Percentiles rank a stretch among this genome's conserved stretches.
phyloP scores from a whole-genome alignment of 2,888 invertebrate genomes.

The Spilosoma lubricipeda region DNA sequence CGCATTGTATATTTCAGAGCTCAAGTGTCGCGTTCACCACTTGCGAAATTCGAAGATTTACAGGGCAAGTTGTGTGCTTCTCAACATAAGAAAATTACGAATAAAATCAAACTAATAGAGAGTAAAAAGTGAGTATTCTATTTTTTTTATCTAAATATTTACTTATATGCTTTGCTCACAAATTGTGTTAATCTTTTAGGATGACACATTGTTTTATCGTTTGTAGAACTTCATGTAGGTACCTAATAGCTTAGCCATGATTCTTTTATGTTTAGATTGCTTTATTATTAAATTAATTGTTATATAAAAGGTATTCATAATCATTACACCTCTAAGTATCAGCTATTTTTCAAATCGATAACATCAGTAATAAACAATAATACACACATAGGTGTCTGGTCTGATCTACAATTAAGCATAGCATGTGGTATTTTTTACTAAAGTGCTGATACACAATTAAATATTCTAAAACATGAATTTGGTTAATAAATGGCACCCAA shows the following conservation, averaged over 20 bases:
- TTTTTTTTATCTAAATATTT: not conserved
- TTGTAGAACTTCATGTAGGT: not conserved
- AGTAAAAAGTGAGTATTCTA: slow-evolving; percentile 69
- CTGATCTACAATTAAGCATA: not conserved
- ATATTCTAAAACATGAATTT: not conserved
- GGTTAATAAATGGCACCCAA: no score
- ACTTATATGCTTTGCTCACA: not conserved
- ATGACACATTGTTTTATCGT: not conserved
- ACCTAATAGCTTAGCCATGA: no score
- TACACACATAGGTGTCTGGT: not conserved
- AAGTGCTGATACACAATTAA: not conserved
- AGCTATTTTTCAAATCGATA: not conserved
- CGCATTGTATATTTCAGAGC: slow-evolving; percentile 66
- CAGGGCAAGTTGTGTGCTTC: slow-evolving; percentile 74
- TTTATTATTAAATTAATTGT: not conserved
- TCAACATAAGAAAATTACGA: slow-evolving; percentile 75
- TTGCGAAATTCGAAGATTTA: slow-evolving; percentile 76
- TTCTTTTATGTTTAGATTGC: no score
- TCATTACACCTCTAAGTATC: not conserved
- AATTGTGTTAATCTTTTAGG: not conserved
- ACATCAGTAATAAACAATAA: not conserved
- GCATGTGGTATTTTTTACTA: not conserved
- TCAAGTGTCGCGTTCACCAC: slow-evolving; percentile 71
- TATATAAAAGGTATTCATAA: not conserved
- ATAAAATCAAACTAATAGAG: slow-evolving; percentile 76